A percentile compares a stretch with the other conserved stretches of the same genome.
Conservation (phyloP, 2,797 vertebrate genomes). For the Notolabrus celidotus region DNA sequence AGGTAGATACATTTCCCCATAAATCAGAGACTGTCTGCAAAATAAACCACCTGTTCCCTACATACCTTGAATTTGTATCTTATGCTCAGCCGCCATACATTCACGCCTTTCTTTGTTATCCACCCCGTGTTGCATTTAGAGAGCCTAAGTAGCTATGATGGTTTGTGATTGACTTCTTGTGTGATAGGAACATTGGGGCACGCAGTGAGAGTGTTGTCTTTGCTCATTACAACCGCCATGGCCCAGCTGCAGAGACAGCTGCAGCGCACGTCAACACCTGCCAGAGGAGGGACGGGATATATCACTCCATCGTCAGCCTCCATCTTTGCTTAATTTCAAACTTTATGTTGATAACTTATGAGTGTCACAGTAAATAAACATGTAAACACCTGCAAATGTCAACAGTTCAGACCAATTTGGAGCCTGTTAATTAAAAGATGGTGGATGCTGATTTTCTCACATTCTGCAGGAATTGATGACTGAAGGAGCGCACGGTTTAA, state of each 20-base stretch:
- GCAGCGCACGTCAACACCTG: slow-evolving; percentile 62
- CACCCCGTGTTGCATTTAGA: slow-evolving; percentile 5
- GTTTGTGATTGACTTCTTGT: slow-evolving; percentile 56
- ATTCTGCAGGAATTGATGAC: slow-evolving; percentile 29
- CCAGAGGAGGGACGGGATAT: slow-evolving; percentile 43
- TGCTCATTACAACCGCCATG: slow-evolving; percentile 49
- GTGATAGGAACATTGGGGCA: slow-evolving; percentile 41
- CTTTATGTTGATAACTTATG: slow-evolving; percentile 37
- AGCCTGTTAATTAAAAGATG: slow-evolving; percentile 57
- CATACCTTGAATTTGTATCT: slow-evolving; percentile 3
- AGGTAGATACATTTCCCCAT: slow-evolving; percentile 5
- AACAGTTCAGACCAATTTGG: slow-evolving; percentile 46
- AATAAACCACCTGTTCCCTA: not conserved
- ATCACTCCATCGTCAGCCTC: slow-evolving; percentile 49
- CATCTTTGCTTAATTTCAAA: slow-evolving; percentile 41
- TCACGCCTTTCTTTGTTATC: not conserved
- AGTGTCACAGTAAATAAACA: slow-evolving; percentile 47
- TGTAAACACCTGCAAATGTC: slow-evolving; percentile 59
- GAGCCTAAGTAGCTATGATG: slow-evolving; percentile 34
- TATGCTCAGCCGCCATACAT: not conserved
- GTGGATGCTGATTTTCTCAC: slow-evolving; percentile 47
- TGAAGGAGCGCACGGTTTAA: slow-evolving; percentile 25
- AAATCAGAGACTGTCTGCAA: not conserved
- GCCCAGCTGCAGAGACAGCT: slow-evolving; percentile 74
- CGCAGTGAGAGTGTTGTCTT: slow-evolving; percentile 40